A percentile compares a stretch with the other conserved stretches of the same genome.
phyloP scores from a whole-genome alignment of 2,113 vertebrate species.

The Saccopteryx bilineata region DNA sequence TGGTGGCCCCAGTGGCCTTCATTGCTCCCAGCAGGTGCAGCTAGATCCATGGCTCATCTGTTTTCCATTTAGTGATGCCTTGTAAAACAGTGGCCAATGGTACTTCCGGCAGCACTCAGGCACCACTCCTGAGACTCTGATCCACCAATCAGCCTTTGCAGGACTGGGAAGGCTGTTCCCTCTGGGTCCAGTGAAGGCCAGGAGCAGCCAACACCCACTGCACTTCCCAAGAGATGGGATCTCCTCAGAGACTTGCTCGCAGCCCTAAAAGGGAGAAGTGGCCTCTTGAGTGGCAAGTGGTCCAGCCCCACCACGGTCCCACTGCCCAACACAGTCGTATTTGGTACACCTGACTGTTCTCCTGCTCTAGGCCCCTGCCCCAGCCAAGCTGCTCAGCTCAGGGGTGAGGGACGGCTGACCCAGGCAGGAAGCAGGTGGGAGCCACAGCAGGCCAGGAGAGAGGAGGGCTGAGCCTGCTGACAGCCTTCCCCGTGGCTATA shows the following conservation, averaged over 20 bases:
- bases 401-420: accelerated
- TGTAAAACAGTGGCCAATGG: not conserved
- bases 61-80: not conserved
- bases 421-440: not conserved
- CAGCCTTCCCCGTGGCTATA: not conserved
- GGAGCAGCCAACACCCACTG: not conserved
- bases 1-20: accelerated
- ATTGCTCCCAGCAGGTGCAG: not conserved
- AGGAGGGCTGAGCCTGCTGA: not conserved
- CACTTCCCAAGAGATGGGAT: not conserved
- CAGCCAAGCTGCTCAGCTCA: not conserved
- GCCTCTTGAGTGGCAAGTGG: not conserved
- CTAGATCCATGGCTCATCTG: no score
- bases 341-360: not conserved
- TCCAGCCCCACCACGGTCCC: not conserved
- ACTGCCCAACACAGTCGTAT: no score
- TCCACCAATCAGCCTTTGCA: not conserved
- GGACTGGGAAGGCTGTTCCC: not conserved
- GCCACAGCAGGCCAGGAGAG: not conserved
- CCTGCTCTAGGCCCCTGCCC: not conserved
- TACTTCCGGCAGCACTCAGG: accelerated
- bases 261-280: not conserved
- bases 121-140: not conserved
- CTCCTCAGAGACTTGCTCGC: not conserved
- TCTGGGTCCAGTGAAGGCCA: not conserved